Base-by-base conservation (phyloP, 2,113 vertebrate species). In the Neofelis nebulosa region DNA sequence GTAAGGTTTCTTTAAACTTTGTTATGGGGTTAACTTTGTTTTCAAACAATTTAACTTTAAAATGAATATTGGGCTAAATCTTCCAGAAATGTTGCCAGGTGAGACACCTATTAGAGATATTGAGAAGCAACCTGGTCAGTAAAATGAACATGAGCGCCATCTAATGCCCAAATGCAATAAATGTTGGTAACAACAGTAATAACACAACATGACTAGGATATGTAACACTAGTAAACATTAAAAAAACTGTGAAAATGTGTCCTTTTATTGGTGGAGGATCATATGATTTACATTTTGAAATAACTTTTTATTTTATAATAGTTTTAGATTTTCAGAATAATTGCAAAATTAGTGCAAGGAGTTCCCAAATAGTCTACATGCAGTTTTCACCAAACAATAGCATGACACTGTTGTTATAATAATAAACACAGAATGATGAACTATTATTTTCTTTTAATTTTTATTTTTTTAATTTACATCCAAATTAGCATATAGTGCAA, bases 151-250 rank as follows among this genome's bases (percentile, higher is more conserved):
- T 69, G 68, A 96, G 83, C 27, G 23, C 94, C 96, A 96, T n/a
- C 94, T 98, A 97, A 80, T 55, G 82, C 19, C 89, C 83, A 96
- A 66, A 19, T 14, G 19, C 4, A 88, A 33, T 66, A 94, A 78
- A 55, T 76, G 25, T 90, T 38, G 13, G 45, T 52, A 55, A 86
- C 0, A 36, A 16, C 14, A 41, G 21, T 13, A 18, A 61, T 66
- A 10, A 74, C 7, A 69, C 4, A 73, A 61, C 2, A 68, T 21
- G 61, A 65, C 93, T 85, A 78, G 48, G 21, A 29, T 61, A 2
- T 41, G 23, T 23, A 94, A 65, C n/a, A 71, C 76, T 88, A 21
- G 65, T 68, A 52, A 57, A 68, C 33, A 65, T 69, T 19, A 19
- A 55, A 55, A 55, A 52, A 52, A 52, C 5, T 29, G 71, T 89